Base-by-base conservation (phyloP, 2,888 invertebrate genomes). In the Mesoligia furuncula region DNA sequence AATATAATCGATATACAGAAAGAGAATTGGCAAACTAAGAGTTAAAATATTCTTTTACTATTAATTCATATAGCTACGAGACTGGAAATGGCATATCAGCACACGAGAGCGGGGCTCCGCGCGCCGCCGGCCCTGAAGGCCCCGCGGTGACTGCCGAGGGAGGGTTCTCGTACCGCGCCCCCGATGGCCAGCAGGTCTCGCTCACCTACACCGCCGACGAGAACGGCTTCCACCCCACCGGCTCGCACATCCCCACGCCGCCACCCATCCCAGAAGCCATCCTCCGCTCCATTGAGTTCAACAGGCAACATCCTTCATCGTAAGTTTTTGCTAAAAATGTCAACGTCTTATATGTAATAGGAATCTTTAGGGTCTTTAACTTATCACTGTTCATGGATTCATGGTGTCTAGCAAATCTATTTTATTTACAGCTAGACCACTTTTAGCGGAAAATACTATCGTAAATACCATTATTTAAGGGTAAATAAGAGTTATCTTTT, bases 181-280 rank as follows among this genome's bases (percentile, higher is more conserved):
- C 98, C 3, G 97, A 98, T 88, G 97, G 97, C 67, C 97, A 97
- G 85, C 94, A 97, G 84, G 96, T 97, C 87, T 97, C 97, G 59
- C 93, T 98, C 73, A 95, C 97, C 24, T 98, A 98, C 94, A 96
- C 97, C 68, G 98, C 98, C 61, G 98, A 98, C 89, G 98, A 98
- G 92, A 97, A 98, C 90, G 98, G 98, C 77, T 98, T 97, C 95
- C 97, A 97, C 89, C 97, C 97, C 65, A 94, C 91, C 82, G 97
- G 97, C 73, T 96, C 96, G 1, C 97, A 97, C 89, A 92, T 97
- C 39, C 97, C 97, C 64, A 97, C 97, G 0, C 96, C 97, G 0
- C 97, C 97, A 5, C 97, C 97, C 42, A 97, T 97, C 85, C 97
- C 97, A 4, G 97, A 96, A 62, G 97, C 96, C 68, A 97, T 97